Evolutionary conservation across 1,140 invertebrate genomes (phyloP).

Genomic region (Neodiprion virginianus): DNA sequence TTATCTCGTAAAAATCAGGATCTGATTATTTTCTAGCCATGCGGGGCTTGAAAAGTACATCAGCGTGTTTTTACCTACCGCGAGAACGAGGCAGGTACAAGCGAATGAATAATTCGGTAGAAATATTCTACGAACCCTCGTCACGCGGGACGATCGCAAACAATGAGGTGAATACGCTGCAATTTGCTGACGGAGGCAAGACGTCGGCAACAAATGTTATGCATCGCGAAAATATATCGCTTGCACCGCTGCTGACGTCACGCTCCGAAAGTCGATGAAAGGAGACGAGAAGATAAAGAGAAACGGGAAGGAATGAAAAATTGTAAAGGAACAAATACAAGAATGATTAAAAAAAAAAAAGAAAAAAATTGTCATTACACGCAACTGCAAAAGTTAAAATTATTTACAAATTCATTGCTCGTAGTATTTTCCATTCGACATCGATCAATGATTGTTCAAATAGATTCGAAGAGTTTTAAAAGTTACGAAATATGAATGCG

Average conservation of each 20-base stretch:
- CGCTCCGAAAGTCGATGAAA: not conserved
- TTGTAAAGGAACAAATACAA: not conserved
- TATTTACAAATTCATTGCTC: too few species aligned
- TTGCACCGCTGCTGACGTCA: not conserved
- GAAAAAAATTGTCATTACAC: not conserved
- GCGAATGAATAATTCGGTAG: too few species aligned
- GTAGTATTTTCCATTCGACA: too few species aligned
- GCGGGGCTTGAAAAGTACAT: too few species aligned
- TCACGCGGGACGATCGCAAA: not conserved
- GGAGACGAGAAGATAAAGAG: not conserved
- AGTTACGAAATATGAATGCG: too few species aligned
- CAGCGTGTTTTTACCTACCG: too few species aligned
- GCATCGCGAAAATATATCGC: constrained; percentile 3
- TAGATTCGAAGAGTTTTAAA: too few species aligned
- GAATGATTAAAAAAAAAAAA: not conserved
- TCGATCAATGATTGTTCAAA: too few species aligned
- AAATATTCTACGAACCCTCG: not conserved
- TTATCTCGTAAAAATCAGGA: too few species aligned
- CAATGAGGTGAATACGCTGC: not conserved
- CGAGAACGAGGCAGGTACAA: too few species aligned
- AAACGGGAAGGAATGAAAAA: not conserved
- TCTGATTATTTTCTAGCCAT: too few species aligned
- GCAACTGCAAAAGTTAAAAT: not conserved
- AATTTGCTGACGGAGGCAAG: not conserved
- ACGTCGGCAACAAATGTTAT: not conserved